Evolutionary conservation across 2,888 invertebrate species (phyloP).

Genomic region (Apodemia duryi): DNA sequence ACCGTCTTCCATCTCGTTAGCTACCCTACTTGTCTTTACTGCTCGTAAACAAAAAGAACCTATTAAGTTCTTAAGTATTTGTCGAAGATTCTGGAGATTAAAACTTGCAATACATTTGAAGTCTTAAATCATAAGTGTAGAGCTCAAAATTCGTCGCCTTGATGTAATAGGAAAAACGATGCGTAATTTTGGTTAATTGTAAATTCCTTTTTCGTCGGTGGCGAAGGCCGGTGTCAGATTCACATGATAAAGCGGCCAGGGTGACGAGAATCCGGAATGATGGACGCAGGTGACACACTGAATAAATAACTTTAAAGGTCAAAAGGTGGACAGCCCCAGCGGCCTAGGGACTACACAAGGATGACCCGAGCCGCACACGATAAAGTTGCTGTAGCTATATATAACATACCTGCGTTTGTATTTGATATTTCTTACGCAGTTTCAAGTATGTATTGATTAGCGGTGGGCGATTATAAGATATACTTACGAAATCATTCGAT

Average conservation of each 20-base stretch:
- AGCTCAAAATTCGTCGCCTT: slow-evolving; percentile 1
- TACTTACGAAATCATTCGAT: too few species aligned
- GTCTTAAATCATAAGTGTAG: not conserved
- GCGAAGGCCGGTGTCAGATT: slow-evolving; percentile 28
- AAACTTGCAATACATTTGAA: not conserved
- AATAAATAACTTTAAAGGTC: slow-evolving; percentile 3
- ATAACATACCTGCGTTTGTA: not conserved
- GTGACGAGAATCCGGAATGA: slow-evolving; percentile 16
- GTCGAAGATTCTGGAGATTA: not conserved
- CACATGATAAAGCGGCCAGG: slow-evolving; percentile 13
- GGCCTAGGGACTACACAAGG: not conserved
- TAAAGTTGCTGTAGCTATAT: not conserved
- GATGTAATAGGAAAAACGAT: slow-evolving; percentile 29
- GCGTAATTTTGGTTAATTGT: slow-evolving; percentile 29
- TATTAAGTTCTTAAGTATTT: slow-evolving; percentile 5
- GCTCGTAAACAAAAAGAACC: not conserved
- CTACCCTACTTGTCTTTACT: slow-evolving; percentile 12
- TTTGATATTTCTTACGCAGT: too few species aligned
- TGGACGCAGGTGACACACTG: not conserved
- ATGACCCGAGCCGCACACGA: not conserved
- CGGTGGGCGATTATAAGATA: too few species aligned
- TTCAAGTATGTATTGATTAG: too few species aligned
- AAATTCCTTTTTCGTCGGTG: slow-evolving; percentile 30
- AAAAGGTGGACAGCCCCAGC: slow-evolving; percentile 6
- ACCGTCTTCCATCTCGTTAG: slow-evolving; percentile 1